These are phyloP conservation scores for Chymomyza procnemis DNA, from an alignment of 2,888 invertebrate genomes.

Conservation along the genomic window DNA sequence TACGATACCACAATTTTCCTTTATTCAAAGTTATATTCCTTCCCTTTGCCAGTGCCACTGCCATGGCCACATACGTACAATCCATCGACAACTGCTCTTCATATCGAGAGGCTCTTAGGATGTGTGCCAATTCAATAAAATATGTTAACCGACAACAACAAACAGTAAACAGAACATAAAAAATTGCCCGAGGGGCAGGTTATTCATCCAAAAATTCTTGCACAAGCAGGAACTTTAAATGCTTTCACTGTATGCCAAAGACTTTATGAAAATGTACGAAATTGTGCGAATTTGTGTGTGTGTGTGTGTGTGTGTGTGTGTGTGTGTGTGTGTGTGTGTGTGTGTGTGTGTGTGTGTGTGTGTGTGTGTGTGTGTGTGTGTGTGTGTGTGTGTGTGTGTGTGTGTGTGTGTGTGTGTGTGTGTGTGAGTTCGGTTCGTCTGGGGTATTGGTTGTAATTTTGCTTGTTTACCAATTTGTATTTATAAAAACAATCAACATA, in stretches of 20 bases:
- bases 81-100: background rate
- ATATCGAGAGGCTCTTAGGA: constrained; percentile 22
- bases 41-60: too few species aligned
- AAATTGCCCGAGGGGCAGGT: constrained; percentile 53
- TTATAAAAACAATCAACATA: constrained; percentile 32
- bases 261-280: constrained; percentile 34
- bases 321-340: background rate
- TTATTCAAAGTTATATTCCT: too few species aligned
- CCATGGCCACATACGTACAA: background rate
- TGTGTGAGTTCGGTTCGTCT: background rate
- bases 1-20: too few species aligned
- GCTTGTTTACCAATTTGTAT: constrained; percentile 51
- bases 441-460: constrained; percentile 7
- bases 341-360: background rate
- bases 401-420: constrained; percentile 6
- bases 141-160: constrained; percentile 44
- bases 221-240: constrained; percentile 34
- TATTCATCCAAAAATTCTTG: background rate
- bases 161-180: constrained; percentile 8
- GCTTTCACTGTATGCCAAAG: background rate
- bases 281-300: constrained; percentile 27
- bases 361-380: constrained; percentile 27
- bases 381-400: constrained; percentile 28
- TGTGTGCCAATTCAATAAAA: constrained; percentile 62
- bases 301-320: background rate